A percentile compares a stretch with the other conserved stretches of the same genome.
Conservation (phyloP, 1,140 invertebrate genomes). For the Centruroides sculpturatus region DNA sequence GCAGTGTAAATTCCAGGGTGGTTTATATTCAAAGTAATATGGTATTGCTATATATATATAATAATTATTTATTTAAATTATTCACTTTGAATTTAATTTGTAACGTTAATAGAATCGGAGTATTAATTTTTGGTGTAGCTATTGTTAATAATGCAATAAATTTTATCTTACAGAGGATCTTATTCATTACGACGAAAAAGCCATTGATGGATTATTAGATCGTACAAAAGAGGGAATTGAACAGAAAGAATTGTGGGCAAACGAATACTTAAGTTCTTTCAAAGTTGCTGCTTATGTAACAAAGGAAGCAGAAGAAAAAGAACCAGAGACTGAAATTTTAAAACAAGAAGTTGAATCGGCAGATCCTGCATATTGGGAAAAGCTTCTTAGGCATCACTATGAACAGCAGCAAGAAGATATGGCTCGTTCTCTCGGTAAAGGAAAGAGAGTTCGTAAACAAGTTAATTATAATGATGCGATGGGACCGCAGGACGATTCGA, state of each 20-base stretch:
- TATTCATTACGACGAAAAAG: slow-evolving; percentile 97
- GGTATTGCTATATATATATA: too few species aligned
- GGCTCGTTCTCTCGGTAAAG: slow-evolving; percentile 60
- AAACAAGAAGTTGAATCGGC: slow-evolving; percentile 96
- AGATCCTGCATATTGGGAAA: slow-evolving; percentile 99
- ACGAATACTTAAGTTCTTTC: slow-evolving; percentile 97
- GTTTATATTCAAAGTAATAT: too few species aligned
- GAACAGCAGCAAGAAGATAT: slow-evolving; percentile 99
- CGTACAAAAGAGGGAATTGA: slow-evolving; percentile 86
- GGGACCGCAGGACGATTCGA: slow-evolving; percentile 56
- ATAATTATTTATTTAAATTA: too few species aligned
- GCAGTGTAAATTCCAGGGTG: too few species aligned
- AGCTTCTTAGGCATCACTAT: slow-evolving; percentile 93
- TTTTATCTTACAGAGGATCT: slow-evolving; percentile 25
- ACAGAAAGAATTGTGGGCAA: slow-evolving; percentile 97
- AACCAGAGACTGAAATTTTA: slow-evolving; percentile 92
- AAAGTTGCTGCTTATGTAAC: slow-evolving; percentile 90
- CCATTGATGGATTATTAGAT: slow-evolving; percentile 83
- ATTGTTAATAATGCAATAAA: too few species aligned
- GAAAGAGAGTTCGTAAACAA: slow-evolving; percentile 78
- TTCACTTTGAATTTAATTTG: too few species aligned
- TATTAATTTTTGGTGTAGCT: too few species aligned
- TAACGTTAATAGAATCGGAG: too few species aligned
- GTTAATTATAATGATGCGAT: slow-evolving; percentile 97
- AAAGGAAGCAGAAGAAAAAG: slow-evolving; percentile 83